phyloP scores from a whole-genome alignment of 1,140 invertebrate genomes.

The Scaptomyza hsui region DNA sequence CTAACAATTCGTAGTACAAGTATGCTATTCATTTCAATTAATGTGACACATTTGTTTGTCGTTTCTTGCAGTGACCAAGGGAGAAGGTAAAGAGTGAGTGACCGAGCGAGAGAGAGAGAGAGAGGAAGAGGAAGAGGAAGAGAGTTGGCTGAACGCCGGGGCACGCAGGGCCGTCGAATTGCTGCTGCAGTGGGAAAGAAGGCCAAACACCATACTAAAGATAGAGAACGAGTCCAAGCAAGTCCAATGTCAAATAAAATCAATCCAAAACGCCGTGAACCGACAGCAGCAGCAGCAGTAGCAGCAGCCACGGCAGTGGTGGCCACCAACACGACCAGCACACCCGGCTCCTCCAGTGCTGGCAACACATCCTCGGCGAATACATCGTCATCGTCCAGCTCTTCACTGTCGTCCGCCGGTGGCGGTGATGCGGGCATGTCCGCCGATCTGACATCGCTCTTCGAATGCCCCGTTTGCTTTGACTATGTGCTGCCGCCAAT shows the following conservation, averaged over 20 bases:
- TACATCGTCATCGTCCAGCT: conserved; percentile 83
- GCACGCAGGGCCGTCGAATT: conserved; percentile 8
- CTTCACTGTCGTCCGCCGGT: conserved; percentile 81
- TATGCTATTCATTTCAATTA: conserved; percentile 4
- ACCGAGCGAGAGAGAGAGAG: background rate
- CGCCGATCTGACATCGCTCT: conserved; percentile 96
- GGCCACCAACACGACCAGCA: conserved; percentile 72
- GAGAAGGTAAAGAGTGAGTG: background rate
- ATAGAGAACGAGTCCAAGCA: conserved; percentile 44
- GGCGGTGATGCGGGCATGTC: conserved; percentile 87
- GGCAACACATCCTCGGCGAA: conserved; percentile 78
- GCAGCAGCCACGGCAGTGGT: conserved; percentile 66
- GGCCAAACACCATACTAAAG: conserved; percentile 18
- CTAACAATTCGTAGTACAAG: too few relatives aligned
- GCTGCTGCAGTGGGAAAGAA: conserved; percentile 23
- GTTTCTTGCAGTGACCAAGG: conserved; percentile 22
- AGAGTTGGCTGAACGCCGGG: background rate
- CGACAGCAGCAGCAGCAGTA: conserved; percentile 72
- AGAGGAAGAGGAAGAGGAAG: background rate
- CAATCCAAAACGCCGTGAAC: conserved; percentile 83
- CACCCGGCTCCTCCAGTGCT: conserved; percentile 69
- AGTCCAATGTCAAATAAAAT: conserved; percentile 84
- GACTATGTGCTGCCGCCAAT: conserved; percentile 99
- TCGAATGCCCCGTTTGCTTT: conserved; percentile 99
- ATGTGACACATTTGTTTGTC: conserved; percentile 18